Evolutionary conservation across 2,888 invertebrate species (phyloP).

Genomic region (Cheilosia variabilis): DNA sequence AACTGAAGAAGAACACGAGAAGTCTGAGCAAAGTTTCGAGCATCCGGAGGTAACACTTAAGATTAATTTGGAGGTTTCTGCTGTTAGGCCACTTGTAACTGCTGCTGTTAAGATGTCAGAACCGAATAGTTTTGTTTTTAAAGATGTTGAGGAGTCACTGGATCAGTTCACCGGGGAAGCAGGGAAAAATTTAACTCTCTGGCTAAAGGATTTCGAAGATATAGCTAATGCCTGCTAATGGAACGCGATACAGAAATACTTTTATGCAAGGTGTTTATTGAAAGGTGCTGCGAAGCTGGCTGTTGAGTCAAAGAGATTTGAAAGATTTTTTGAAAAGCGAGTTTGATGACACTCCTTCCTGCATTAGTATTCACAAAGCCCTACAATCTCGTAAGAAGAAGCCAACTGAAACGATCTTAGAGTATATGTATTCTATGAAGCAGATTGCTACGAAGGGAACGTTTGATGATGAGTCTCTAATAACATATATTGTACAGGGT

Average conservation of each 20-base stretch:
- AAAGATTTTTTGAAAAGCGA: no score
- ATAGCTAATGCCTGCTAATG: slow-evolving; percentile 49
- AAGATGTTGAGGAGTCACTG: slow-evolving; percentile 51
- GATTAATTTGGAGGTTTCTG: slow-evolving; percentile 5
- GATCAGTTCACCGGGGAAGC: slow-evolving; percentile 45
- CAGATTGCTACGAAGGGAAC: no score
- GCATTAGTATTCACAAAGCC: no score
- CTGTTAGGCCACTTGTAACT: slow-evolving; percentile 6
- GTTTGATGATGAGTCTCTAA: no score
- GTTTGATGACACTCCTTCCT: no score
- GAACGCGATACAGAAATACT: slow-evolving; percentile 49
- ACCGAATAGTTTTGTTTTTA: slow-evolving; percentile 47
- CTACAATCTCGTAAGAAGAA: no score
- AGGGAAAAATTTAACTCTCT: slow-evolving; percentile 24
- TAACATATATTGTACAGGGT: no score
- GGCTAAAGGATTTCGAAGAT: slow-evolving; percentile 48
- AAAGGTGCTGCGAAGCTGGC: slow-evolving; percentile 26
- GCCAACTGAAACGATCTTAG: no score
- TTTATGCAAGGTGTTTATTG: slow-evolving; percentile 54
- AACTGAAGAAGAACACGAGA: no score
- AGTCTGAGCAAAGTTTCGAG: no score
- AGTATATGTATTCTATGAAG: no score
- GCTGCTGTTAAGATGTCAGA: slow-evolving; percentile 15
- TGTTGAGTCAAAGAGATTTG: not conserved
- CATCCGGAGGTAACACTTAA: no score